Percentiles rank a stretch among this genome's conserved stretches.
Evolutionary conservation across 1,140 invertebrate genomes (phyloP).

Genomic region (Euglossa dilemma): DNA sequence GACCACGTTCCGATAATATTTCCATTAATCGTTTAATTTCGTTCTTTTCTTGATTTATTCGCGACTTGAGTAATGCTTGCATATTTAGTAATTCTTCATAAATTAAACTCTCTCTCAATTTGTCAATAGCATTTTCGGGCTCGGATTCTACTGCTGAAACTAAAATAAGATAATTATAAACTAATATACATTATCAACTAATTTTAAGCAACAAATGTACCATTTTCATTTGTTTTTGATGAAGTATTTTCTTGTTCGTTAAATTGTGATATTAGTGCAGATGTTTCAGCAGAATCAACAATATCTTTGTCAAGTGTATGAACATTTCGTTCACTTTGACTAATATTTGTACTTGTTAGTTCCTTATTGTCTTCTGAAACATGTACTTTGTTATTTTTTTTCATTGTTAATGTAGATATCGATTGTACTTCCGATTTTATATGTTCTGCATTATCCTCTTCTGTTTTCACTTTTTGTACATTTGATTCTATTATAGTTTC

Average conservation of each 20-base stretch:
- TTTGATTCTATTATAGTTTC: slow-evolving; percentile 76
- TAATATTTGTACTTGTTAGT: slow-evolving; percentile 21
- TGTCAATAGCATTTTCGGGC: slow-evolving; percentile 81
- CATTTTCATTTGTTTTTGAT: slow-evolving; percentile 32
- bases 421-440: slow-evolving; percentile 41
- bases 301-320: slow-evolving; percentile 68
- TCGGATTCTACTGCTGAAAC: slow-evolving; percentile 76
- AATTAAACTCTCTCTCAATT: slow-evolving; percentile 85
- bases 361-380: slow-evolving; percentile 57
- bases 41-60: slow-evolving; percentile 86
- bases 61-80: slow-evolving; percentile 85
- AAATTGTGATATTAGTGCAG: slow-evolving; percentile 31
- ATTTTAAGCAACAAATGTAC: slow-evolving; percentile 28
- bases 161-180: slow-evolving; percentile 1
- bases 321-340: slow-evolving; percentile 41
- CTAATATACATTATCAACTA: background rate
- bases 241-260: slow-evolving; percentile 44
- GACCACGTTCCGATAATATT: slow-evolving; percentile 77
- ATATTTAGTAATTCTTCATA: slow-evolving; percentile 87
- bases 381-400: slow-evolving; percentile 49
- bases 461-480: slow-evolving; percentile 56
- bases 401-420: slow-evolving; percentile 33
- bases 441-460: slow-evolving; percentile 60
- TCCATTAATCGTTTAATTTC: slow-evolving; percentile 87
- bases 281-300: slow-evolving; percentile 67